phyloP scores from a whole-genome alignment of 1,140 invertebrate species.

The Vanessa tameamea region DNA sequence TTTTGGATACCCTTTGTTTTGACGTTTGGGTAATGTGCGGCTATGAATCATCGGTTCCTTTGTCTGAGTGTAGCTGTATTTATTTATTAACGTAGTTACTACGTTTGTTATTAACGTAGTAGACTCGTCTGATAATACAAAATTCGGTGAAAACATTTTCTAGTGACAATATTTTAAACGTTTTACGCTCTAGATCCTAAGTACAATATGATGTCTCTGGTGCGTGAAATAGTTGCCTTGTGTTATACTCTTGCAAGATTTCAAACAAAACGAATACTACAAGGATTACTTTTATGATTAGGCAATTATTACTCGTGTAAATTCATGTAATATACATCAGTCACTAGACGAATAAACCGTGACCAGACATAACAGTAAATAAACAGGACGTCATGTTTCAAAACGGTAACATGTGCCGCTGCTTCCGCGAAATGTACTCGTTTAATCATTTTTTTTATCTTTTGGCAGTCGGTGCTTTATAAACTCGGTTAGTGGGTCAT shows the following conservation, averaged over 20 bases:
- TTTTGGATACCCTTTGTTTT: constrained; percentile 35
- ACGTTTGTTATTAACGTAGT: neutral
- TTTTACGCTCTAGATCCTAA: constrained; percentile 17
- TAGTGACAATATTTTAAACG: constrained; percentile 4
- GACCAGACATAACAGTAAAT: constrained; percentile 15
- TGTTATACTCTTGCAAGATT: neutral
- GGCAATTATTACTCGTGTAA: neutral
- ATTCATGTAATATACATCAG: neutral
- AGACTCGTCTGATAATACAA: neutral
- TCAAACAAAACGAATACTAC: neutral
- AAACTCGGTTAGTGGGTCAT: constrained; percentile 47
- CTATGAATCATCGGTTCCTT: constrained; percentile 29
- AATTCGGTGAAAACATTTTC: constrained; percentile 3
- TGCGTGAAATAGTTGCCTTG: constrained; percentile 15
- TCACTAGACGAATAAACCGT: neutral
- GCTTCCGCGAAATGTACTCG: constrained; percentile 49
- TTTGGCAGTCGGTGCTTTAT: constrained; percentile 37
- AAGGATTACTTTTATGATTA: constrained; percentile 14
- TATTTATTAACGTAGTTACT: neutral
- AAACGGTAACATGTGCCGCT: constrained; percentile 51
- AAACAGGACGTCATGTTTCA: constrained; percentile 27
- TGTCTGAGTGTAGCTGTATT: constrained; percentile 16
- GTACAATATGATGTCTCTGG: constrained; percentile 14
- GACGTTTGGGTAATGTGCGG: constrained; percentile 18
- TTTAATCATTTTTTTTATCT: constrained; percentile 47